These are phyloP conservation scores for Hucho hucho DNA, from an alignment of 2,113 vertebrate genomes.

Conservation along the genomic window DNA sequence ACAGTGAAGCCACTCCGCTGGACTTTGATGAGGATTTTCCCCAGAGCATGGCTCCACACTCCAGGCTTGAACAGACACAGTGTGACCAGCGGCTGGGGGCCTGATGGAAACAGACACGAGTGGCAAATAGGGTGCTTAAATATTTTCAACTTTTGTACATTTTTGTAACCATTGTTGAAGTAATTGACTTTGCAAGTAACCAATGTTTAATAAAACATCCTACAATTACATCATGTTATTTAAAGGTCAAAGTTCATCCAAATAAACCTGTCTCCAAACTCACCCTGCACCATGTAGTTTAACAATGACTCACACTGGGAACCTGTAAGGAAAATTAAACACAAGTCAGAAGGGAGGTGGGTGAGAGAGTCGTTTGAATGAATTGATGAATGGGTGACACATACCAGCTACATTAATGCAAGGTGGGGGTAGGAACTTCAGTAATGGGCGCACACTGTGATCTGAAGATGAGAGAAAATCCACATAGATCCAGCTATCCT, in stretches of 20 bases:
- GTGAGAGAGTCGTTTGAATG: neutral
- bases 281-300: conserved; percentile 53
- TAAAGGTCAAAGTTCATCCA: neutral
- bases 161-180: no score
- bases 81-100: conserved; percentile 62
- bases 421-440: conserved; percentile 60
- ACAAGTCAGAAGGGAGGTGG: neutral
- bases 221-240: neutral
- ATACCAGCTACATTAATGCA: conserved; percentile 26
- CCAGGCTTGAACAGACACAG: conserved; percentile 72
- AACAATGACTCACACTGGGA: conserved; percentile 55
- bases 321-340: conserved; percentile 16
- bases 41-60: conserved; percentile 56
- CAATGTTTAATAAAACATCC: neutral
- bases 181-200: no score
- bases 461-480: conserved; percentile 46
- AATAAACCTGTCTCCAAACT: conserved; percentile 12
- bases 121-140: neutral
- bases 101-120: conserved; percentile 40
- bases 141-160: neutral
- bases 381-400: neutral
- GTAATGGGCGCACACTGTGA: conserved; percentile 42
- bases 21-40: conserved; percentile 52
- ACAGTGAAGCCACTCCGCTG: conserved; percentile 58
- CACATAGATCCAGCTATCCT: neutral